Conservation (phyloP, 2,797 vertebrate species). For the Labroides dimidiatus region DNA sequence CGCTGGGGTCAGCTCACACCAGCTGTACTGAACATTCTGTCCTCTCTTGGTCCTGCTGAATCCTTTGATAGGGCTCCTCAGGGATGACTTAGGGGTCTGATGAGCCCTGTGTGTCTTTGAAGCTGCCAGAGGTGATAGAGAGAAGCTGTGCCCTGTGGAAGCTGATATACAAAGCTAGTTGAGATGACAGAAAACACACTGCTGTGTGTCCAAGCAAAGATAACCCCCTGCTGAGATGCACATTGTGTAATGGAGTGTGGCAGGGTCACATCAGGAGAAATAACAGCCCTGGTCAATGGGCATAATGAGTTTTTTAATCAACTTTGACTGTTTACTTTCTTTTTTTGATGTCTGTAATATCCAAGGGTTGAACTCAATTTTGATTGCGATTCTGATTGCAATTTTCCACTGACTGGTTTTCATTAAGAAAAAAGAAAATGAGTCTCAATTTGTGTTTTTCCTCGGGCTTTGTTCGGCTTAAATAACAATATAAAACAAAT, state of each 20-base stretch:
- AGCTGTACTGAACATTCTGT: not conserved
- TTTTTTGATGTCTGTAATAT: not conserved
- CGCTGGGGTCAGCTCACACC: not conserved
- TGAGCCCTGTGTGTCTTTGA: conserved; percentile 25
- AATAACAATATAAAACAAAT: too few species aligned
- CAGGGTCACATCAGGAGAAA: conserved; percentile 1
- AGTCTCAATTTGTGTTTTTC: too few species aligned
- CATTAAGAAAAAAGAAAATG: not conserved
- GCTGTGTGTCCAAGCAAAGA: conserved; percentile 4
- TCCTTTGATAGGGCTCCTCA: conserved; percentile 18
- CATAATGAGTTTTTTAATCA: not conserved
- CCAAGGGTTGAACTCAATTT: not conserved
- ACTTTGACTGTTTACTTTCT: not conserved
- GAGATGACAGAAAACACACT: conserved; percentile 24
- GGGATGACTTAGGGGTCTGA: conserved; percentile 3
- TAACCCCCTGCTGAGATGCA: not conserved
- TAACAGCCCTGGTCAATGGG: not conserved
- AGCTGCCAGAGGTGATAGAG: conserved; percentile 4
- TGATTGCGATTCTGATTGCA: not conserved
- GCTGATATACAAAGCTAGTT: conserved; percentile 1
- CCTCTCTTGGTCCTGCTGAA: not conserved
- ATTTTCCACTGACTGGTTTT: not conserved
- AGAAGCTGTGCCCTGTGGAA: not conserved
- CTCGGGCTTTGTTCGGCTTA: too few species aligned
- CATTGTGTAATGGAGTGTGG: not conserved